phyloP scores from a whole-genome alignment of 2,797 vertebrate species.

The Neosilurus mollespiculum region DNA sequence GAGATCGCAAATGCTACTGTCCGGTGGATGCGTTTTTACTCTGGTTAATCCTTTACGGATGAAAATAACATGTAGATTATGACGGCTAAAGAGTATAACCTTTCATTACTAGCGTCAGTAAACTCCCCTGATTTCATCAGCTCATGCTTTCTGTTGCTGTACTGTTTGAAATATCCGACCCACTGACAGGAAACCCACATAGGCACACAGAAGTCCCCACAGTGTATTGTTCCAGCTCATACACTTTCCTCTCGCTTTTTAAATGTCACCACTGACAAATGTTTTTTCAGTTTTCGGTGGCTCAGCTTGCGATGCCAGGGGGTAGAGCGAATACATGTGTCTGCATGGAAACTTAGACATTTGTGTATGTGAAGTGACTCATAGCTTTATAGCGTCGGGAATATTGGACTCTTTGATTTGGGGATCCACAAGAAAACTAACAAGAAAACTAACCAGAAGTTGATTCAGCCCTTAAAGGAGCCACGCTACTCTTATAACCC shows the following conservation, averaged over 20 bases:
- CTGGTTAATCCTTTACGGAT: not conserved
- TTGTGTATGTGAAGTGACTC: not conserved
- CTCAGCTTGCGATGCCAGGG: not conserved
- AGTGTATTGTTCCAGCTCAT: not conserved
- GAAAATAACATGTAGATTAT: not conserved
- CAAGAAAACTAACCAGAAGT: not conserved
- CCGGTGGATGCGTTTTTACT: not conserved
- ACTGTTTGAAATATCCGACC: not conserved
- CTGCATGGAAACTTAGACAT: not conserved
- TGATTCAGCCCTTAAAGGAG: too few relatives aligned
- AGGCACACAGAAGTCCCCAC: not conserved
- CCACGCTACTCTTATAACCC: too few relatives aligned
- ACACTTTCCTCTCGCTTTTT: conserved; percentile 16
- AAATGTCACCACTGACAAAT: conserved; percentile 27
- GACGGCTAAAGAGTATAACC: not conserved
- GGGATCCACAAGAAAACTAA: not conserved
- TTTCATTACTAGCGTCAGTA: not conserved
- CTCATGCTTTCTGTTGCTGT: not conserved
- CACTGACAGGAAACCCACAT: conserved; percentile 23
- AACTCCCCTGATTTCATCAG: not conserved
- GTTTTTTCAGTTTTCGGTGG: not conserved
- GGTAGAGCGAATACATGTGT: not conserved
- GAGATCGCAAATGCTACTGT: not conserved
- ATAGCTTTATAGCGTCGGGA: not conserved
- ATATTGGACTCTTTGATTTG: not conserved